phyloP scores from a whole-genome alignment of 2,797 vertebrate genomes.

The Diglossa cyanea region DNA sequence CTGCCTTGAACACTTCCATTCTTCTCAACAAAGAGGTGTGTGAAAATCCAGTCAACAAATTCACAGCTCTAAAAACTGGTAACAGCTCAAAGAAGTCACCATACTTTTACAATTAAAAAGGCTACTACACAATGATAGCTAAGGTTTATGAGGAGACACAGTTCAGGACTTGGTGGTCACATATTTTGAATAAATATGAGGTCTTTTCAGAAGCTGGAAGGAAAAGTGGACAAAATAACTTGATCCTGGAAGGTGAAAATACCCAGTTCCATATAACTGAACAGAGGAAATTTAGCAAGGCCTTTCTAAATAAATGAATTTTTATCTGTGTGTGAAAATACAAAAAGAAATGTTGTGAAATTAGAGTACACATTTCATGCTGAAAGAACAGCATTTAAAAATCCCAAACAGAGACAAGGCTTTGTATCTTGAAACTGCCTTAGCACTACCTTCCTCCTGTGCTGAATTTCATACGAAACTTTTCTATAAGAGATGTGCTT shows the following conservation, averaged over 20 bases:
- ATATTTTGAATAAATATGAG: background rate
- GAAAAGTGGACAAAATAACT: background rate
- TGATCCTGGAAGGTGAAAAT: background rate
- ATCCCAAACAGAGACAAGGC: background rate
- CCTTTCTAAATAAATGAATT: background rate
- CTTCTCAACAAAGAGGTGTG: background rate
- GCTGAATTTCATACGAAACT: background rate
- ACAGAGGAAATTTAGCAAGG: background rate
- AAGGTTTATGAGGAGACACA: background rate
- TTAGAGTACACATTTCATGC: background rate
- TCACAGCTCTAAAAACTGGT: background rate
- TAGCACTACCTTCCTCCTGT: background rate
- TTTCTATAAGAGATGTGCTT: background rate
- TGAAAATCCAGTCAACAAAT: constrained; percentile 6
- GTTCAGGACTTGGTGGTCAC: background rate
- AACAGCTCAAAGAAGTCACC: background rate
- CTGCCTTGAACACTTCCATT: background rate
- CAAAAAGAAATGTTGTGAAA: background rate
- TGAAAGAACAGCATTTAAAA: background rate
- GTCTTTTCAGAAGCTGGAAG: background rate
- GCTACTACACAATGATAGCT: background rate
- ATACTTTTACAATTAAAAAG: background rate
- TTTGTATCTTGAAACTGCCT: background rate
- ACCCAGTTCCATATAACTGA: background rate
- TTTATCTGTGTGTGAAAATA: background rate